Conservation (phyloP, 2,113 vertebrate genomes). For the Cephalophus harveyi region DNA sequence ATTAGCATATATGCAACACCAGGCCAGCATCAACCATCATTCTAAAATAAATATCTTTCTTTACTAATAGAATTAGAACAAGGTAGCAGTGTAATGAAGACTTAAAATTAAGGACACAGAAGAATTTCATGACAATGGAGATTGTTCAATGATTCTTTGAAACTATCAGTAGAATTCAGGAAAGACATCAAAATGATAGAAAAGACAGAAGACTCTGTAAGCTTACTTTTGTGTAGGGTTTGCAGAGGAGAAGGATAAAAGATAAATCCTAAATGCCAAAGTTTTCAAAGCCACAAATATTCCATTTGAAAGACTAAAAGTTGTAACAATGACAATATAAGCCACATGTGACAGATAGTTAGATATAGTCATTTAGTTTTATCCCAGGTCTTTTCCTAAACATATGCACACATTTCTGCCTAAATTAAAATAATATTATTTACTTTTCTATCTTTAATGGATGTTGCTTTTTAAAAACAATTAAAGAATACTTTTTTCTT, state of each 20-base stretch:
- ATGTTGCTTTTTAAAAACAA: conserved; percentile 10
- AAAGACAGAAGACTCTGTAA: neutral
- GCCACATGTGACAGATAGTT: neutral
- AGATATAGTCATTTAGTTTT: neutral
- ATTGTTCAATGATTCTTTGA: neutral
- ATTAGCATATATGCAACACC: neutral
- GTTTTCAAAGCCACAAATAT: neutral
- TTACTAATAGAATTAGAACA: neutral
- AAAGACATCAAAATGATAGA: neutral
- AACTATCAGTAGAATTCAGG: neutral
- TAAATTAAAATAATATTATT: neutral
- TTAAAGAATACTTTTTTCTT: neutral
- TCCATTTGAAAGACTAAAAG: neutral
- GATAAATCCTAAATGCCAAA: neutral
- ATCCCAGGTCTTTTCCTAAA: neutral
- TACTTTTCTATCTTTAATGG: conserved; percentile 35
- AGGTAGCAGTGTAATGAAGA: neutral
- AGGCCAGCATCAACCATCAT: neutral
- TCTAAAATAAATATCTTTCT: neutral
- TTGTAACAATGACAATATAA: neutral
- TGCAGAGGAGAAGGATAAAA: neutral
- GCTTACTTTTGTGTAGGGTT: neutral
- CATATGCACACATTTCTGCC: neutral
- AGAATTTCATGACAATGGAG: neutral
- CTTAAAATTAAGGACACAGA: neutral